Base-by-base conservation (phyloP, 1,140 invertebrate genomes). In the Hypsibius dujardini region DNA sequence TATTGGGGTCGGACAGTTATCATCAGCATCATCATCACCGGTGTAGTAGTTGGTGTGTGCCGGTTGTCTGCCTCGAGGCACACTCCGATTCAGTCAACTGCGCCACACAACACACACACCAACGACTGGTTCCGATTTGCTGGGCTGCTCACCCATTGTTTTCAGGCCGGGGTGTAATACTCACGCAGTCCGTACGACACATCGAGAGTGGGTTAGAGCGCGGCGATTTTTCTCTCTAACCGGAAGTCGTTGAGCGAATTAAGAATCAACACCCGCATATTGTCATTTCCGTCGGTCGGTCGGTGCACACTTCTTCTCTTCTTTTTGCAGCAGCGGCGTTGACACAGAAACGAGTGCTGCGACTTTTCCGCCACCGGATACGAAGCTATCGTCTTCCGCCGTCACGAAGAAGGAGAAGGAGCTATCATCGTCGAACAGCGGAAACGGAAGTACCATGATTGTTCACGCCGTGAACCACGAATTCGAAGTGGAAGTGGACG, bases 391-490 rank as follows among this genome's bases (percentile, higher is more conserved):
- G 50, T n/a, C 50, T 56, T n/a, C 50, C 7, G n/a, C 7, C 50
- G n/a, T n/a, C 7, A n/a, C 50, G 7, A 56, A 56, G 7, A 56
- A 56, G n/a, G 50, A n/a, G n/a, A 7, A 12, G 50, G n/a, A 7
- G 50, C n/a, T n/a, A n/a, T 12, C n/a, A n/a, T 7, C 50, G 50
- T 7, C 50, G 7, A 12, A 7, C 7, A 56, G n/a, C 12, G 62
- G 42, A 67, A 67, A 42, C 62, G 62, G 62, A 12, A 67, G 12
- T n/a, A 56, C n/a, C 50, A 56, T 67, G 62, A 67, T 15, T 12
- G 45, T 15, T 3, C 12, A 12, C 42, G 42, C 12, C 12, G 7
- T 67, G 12, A 67, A 7, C 62, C 50, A 56, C 7, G 50, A 67
- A 3, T 67, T 67, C 62, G 62, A 67, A 12, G 3, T 67, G 12